Evolutionary conservation across 1,140 invertebrate species (phyloP).

Genomic region (Bombus superbus): DNA sequence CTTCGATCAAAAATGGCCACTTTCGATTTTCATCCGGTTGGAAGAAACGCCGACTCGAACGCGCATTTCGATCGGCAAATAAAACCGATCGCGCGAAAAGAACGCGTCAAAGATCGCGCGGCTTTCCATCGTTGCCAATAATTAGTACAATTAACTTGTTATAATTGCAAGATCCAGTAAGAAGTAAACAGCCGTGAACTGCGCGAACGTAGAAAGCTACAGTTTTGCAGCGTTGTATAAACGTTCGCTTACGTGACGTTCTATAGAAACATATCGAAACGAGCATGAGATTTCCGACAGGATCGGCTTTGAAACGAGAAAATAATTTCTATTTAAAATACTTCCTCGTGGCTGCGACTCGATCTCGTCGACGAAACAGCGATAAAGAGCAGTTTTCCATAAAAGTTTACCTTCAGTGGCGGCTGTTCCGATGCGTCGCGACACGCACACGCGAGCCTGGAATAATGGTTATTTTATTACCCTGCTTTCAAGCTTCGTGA

Average conservation of each 20-base stretch:
- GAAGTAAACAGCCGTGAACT: neutral
- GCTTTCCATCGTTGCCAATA: neutral
- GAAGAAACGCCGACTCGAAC: no score
- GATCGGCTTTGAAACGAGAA: no score
- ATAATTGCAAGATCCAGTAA: neutral
- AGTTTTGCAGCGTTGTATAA: neutral
- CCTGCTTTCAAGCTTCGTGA: neutral
- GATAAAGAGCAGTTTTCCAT: constrained; percentile 9
- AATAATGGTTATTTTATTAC: constrained; percentile 40
- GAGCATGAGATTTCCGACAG: neutral
- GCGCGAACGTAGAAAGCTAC: neutral
- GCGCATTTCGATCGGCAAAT: neutral
- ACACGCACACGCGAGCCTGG: neutral
- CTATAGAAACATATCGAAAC: constrained; percentile 6
- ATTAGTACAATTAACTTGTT: neutral
- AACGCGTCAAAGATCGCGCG: neutral
- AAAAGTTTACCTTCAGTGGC: neutral
- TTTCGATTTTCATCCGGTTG: neutral
- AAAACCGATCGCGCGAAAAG: neutral
- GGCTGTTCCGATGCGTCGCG: constrained; percentile 13
- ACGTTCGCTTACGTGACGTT: neutral
- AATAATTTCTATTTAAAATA: no score
- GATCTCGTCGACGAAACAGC: no score
- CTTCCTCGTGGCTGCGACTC: neutral
- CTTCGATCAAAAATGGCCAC: no score